A percentile compares a stretch with the other conserved stretches of the same genome.
phyloP scores from a whole-genome alignment of 2,113 vertebrate species.

The Reinhardtius hippoglossoides region DNA sequence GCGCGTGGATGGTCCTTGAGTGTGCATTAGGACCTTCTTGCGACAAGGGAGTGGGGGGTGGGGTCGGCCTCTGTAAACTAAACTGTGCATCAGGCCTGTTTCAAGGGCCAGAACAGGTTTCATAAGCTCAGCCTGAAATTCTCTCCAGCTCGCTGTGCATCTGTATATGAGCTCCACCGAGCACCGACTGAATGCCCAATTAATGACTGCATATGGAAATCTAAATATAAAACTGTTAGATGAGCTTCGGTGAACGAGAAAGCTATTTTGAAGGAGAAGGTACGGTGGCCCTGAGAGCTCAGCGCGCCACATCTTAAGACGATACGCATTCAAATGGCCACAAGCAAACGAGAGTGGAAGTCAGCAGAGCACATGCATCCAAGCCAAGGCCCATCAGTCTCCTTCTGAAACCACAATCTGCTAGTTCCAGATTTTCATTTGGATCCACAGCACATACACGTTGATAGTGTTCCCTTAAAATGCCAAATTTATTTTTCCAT shows the following conservation, averaged over 20 bases:
- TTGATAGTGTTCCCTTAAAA: not conserved
- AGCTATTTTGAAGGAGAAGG: not conserved
- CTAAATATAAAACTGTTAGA: not conserved
- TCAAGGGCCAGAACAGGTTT: conserved; percentile 40
- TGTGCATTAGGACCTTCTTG: conserved; percentile 75
- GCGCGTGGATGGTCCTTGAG: conserved; percentile 74
- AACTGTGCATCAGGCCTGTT: conserved; percentile 45
- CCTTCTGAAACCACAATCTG: not conserved
- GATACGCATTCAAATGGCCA: not conserved
- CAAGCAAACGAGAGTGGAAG: not conserved
- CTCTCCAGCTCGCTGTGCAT: not conserved
- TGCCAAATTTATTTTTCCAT: too few relatives aligned
- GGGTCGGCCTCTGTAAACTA: conserved; percentile 57
- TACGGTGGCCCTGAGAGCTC: not conserved
- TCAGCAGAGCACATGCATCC: too few relatives aligned
- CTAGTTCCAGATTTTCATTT: not conserved
- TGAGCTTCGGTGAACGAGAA: not conserved
- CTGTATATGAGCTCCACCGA: conserved; percentile 4
- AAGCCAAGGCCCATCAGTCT: not conserved
- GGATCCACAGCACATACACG: not conserved
- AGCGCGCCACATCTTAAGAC: not conserved
- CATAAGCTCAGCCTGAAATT: conserved; percentile 25
- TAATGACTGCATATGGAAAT: conserved; percentile 6
- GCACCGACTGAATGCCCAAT: conserved; percentile 1
- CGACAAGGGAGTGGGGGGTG: conserved; percentile 20